Evolutionary conservation across 1,140 invertebrate species (phyloP).

Genomic region (Alviniconcha marisindica): DNA sequence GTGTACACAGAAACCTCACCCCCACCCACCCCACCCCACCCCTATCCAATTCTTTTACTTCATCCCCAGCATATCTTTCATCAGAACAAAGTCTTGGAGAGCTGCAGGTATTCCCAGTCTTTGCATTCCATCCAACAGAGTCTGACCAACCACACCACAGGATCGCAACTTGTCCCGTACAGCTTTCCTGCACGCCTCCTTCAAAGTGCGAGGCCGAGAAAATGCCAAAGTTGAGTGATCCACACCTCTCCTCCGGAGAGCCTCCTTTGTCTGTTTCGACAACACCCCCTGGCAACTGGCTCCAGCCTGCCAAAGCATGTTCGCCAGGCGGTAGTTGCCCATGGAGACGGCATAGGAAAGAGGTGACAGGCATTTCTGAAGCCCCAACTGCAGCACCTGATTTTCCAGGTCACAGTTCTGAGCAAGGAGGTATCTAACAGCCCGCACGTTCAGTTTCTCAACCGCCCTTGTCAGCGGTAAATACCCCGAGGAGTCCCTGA

Average conservation of each 20-base stretch:
- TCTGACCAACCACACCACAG: not conserved
- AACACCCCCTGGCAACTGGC: not conserved
- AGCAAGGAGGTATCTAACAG: not conserved
- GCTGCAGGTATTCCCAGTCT: not conserved
- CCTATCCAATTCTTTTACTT: not conserved
- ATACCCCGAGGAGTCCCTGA: not conserved
- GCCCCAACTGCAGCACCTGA: not conserved
- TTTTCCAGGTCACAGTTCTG: conserved; percentile 1
- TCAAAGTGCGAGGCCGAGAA: not conserved
- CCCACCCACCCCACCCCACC: no score
- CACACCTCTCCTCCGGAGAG: not conserved
- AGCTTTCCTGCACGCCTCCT: not conserved
- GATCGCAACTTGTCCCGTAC: not conserved
- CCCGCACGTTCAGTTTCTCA: not conserved
- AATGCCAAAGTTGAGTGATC: not conserved
- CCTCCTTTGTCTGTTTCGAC: no score
- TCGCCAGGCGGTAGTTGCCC: not conserved
- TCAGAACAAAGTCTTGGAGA: not conserved
- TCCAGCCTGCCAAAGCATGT: not conserved
- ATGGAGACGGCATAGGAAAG: not conserved
- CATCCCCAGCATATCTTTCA: not conserved
- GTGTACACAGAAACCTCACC: no score
- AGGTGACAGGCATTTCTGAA: not conserved
- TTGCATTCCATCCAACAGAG: not conserved
- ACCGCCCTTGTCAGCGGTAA: not conserved